phyloP scores from a whole-genome alignment of 2,888 invertebrate species.

The Zeuzera pyrina region DNA sequence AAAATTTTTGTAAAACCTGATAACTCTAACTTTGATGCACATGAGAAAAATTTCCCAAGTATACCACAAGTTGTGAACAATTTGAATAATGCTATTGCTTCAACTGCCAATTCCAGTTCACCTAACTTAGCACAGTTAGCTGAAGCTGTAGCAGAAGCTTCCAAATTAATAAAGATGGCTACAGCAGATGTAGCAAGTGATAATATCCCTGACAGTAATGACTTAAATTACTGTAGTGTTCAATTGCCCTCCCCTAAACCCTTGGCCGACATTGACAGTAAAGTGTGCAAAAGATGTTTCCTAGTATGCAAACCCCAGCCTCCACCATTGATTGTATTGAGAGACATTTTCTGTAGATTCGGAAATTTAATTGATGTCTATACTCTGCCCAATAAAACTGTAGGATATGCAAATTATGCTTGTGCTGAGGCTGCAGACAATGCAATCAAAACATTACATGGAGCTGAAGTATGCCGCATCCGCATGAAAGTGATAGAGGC shows the following conservation, averaged over 20 bases:
- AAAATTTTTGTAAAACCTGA: slow-evolving; percentile 83
- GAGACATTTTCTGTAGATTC: slow-evolving; percentile 92
- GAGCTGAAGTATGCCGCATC: slow-evolving; percentile 89
- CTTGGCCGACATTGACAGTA: slow-evolving; percentile 77
- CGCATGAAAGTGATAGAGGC: slow-evolving; percentile 92
- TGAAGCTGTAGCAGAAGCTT: slow-evolving; percentile 85
- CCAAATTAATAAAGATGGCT: slow-evolving; percentile 80
- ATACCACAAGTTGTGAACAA: slow-evolving; percentile 37
- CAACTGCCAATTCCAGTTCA: slow-evolving; percentile 27
- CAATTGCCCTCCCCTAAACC: slow-evolving; percentile 82
- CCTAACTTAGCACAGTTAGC: slow-evolving; percentile 79
- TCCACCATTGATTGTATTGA: slow-evolving; percentile 83
- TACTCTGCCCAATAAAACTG: slow-evolving; percentile 90
- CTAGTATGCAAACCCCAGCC: slow-evolving; percentile 77
- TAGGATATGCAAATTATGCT: slow-evolving; percentile 93
- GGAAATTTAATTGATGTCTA: slow-evolving; percentile 93
- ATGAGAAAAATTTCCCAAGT: slow-evolving; percentile 29
- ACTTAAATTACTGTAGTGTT: slow-evolving; percentile 75
- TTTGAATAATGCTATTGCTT: slow-evolving; percentile 37
- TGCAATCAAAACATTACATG: slow-evolving; percentile 82
- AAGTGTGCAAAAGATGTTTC: slow-evolving; percentile 78
- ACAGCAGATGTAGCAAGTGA: slow-evolving; percentile 38
- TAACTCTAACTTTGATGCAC: slow-evolving; percentile 31
- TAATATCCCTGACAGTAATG: slow-evolving; percentile 29
- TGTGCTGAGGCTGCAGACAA: slow-evolving; percentile 80